Evolutionary conservation across 2,888 invertebrate species (phyloP).

Genomic region (Andrena minutula): DNA sequence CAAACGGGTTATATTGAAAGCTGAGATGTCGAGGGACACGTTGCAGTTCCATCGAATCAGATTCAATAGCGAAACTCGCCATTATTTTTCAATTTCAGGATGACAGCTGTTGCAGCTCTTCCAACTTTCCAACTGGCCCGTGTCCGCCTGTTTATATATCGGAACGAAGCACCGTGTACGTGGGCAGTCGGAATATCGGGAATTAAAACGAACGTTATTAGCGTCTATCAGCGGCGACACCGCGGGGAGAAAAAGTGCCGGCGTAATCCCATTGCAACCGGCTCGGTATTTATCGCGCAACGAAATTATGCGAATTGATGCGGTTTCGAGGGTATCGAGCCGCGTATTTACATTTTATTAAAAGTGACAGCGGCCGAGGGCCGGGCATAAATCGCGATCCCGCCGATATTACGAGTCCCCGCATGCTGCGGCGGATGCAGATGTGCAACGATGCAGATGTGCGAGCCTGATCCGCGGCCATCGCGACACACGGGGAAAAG

Average conservation of each 20-base stretch:
- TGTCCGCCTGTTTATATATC: too few relatives aligned
- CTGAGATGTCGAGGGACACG: too few relatives aligned
- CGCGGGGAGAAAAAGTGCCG: neutral
- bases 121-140: too few relatives aligned
- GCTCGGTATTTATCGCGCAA: slow-evolving; percentile 26
- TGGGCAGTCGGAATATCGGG: neutral
- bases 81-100: too few relatives aligned
- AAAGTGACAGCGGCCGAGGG: slow-evolving; percentile 62
- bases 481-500: slow-evolving; percentile 34
- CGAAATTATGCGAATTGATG: slow-evolving; percentile 62
- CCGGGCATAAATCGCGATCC: slow-evolving; percentile 67
- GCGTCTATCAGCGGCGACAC: slow-evolving; percentile 15
- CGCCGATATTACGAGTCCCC: slow-evolving; percentile 65
- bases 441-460: slow-evolving; percentile 51
- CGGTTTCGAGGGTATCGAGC: slow-evolving; percentile 43
- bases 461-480: slow-evolving; percentile 51
- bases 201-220: slow-evolving; percentile 46
- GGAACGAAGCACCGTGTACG: neutral
- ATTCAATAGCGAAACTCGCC: too few relatives aligned
- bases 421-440: slow-evolving; percentile 52
- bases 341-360: slow-evolving; percentile 74
- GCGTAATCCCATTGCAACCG: neutral
- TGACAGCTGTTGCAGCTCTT: too few relatives aligned
- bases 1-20: neutral
- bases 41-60: too few relatives aligned